Percentiles rank a stretch among this genome's conserved stretches.
phyloP scores from a whole-genome alignment of 92 coral and sea anemone species.

The Phenganax subtilis region DNA sequence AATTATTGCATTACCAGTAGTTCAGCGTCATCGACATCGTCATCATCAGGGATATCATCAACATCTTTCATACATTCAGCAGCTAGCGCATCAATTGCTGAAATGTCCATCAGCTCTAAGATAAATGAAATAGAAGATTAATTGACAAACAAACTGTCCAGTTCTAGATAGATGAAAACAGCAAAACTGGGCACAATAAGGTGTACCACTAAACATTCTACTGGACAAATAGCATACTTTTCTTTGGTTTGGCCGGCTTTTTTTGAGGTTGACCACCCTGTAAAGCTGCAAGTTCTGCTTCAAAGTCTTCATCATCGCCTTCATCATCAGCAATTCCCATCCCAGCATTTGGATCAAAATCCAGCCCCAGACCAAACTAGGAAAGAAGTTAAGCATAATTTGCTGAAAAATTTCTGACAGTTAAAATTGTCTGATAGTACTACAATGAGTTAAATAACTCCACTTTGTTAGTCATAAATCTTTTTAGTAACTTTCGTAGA shows the following conservation, averaged over 20 bases:
- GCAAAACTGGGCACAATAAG: no score
- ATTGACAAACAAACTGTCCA: background rate
- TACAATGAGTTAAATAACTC: no score
- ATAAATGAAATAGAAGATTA: background rate
- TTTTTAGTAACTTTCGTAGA: no score
- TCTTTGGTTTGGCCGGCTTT: background rate
- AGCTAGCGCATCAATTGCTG: slow-evolving; percentile 58
- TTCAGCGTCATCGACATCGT: slow-evolving; percentile 67
- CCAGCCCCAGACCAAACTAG: slow-evolving; percentile 48
- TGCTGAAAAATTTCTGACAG: background rate
- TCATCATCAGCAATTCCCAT: slow-evolving; percentile 62
- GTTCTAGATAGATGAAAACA: background rate
- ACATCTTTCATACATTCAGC: slow-evolving; percentile 54
- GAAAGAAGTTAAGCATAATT: background rate
- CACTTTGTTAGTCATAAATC: no score
- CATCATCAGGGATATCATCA: slow-evolving; percentile 64
- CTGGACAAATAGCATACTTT: slow-evolving; percentile 15
- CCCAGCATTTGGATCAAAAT: slow-evolving; percentile 50
- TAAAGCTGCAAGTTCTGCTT: slow-evolving; percentile 92
- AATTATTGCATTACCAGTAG: slow-evolving; percentile 55
- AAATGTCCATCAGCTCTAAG: slow-evolving; percentile 48
- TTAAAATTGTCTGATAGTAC: no score
- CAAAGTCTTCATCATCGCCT: slow-evolving; percentile 71
- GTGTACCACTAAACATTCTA: no score
- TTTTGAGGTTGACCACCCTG: slow-evolving; percentile 51